Base-by-base conservation (phyloP, 2,888 invertebrate species). In the Listrodromus nycthemerus region DNA sequence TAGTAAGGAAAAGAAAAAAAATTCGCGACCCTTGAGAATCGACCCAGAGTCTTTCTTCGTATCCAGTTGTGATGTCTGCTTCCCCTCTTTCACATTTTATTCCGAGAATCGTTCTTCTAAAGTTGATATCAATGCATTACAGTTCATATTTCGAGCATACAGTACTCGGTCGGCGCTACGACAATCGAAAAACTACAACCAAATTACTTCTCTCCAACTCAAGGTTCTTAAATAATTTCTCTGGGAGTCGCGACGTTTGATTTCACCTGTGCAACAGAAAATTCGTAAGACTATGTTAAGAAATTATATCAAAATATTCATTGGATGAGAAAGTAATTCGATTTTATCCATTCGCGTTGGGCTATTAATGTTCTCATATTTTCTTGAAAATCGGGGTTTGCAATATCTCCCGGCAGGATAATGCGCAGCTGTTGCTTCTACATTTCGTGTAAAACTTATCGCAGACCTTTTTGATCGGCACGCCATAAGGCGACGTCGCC, bases 121-220 rank as follows among this genome's bases (percentile, higher is more conserved):
- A 3, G 27, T 50, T 27, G 67, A 30, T 67, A 67, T n/a, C 61
- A 50, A 50, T 79, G 69, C 30, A 79, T 79, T 79, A 79, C 71
- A 65, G 52, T 71, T 37, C 33, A 63, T 33, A 79, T 71, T 41
- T 66, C 41, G 79, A 19, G 79, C 77, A 37, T 63, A 63, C 48
- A 33, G 45, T 21, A 55, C 71, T 79, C 52, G 52, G 41, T 21
- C 55, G 10, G 63, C 50, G 65, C 52, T 65, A 21, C 50, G 71
- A 79, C 65, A 65, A 65, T 71, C 65, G 52, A 16, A 55, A 48
- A 48, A 78, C 52, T 7, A 65, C 37, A 71, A 79, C 58, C n/a
- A 13, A 58, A 58, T 75, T 67, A 67, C 19, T 67, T 67, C 45
- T 16, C 50, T 48, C 4, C 45, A 45, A 65, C 50, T 37, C 50